Conservation (phyloP, 1,140 invertebrate genomes). For the Diachasmimorpha longicaudata region DNA sequence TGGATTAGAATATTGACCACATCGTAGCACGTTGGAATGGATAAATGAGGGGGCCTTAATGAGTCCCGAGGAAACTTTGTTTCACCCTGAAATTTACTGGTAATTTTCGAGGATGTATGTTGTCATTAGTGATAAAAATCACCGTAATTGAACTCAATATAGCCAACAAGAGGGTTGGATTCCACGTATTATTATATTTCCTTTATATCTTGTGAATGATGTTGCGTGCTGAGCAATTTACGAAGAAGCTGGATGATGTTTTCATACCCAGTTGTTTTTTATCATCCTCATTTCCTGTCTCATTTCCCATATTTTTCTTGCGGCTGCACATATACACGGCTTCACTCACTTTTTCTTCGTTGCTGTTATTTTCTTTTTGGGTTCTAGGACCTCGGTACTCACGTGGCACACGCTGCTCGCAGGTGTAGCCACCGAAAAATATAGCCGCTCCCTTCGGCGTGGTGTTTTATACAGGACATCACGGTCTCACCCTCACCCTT, state of each 20-base stretch:
- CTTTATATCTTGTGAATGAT: background rate
- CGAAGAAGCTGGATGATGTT: background rate
- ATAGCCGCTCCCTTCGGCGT: background rate
- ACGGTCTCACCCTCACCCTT: too few relatives aligned
- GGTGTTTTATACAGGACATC: background rate
- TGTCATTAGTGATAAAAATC: background rate
- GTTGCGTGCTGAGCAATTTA: background rate
- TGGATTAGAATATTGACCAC: background rate
- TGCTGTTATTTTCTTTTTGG: background rate
- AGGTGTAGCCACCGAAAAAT: constrained; percentile 25
- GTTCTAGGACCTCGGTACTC: background rate
- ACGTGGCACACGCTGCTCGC: constrained; percentile 12
- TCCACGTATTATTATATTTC: background rate
- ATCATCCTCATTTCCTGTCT: constrained; percentile 1
- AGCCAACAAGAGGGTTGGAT: background rate
- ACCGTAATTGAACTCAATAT: background rate
- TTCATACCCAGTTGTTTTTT: background rate
- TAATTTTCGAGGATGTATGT: background rate
- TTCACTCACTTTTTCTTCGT: background rate
- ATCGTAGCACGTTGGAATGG: background rate
- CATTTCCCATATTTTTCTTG: background rate
- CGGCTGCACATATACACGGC: background rate
- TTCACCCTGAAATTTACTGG: background rate
- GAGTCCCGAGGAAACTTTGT: background rate
- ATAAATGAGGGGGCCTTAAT: background rate